A percentile compares a stretch with the other conserved stretches of the same genome.
Conservation (phyloP, 2,113 vertebrate species). For the Nettapus auritus region DNA sequence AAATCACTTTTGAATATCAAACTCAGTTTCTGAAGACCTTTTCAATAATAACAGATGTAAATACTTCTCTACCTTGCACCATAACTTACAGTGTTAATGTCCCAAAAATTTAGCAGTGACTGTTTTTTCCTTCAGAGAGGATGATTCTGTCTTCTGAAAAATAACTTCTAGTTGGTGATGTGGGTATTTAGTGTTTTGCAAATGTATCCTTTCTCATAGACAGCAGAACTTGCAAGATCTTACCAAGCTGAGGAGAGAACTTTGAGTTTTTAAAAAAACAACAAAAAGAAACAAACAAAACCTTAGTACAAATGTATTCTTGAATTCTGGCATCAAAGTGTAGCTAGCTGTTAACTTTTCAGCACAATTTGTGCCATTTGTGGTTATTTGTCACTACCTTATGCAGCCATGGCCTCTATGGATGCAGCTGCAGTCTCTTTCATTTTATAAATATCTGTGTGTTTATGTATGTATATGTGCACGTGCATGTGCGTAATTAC, state of each 20-base stretch:
- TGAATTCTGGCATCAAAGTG: not conserved
- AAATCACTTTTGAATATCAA: not conserved
- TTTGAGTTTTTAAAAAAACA: not conserved
- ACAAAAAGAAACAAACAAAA: not conserved
- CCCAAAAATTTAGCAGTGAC: not conserved
- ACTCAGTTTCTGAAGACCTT: not conserved
- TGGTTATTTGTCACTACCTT: not conserved
- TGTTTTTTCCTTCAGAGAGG: not conserved
- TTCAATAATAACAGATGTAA: not conserved
- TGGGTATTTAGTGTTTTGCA: not conserved
- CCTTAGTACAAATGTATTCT: not conserved
- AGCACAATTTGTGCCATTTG: not conserved
- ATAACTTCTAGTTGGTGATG: not conserved
- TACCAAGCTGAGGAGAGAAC: not conserved
- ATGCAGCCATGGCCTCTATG: not conserved
- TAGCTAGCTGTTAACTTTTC: not conserved
- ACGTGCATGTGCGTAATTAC: not conserved
- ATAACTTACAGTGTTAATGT: not conserved
- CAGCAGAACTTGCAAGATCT: not conserved
- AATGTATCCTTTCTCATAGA: not conserved
- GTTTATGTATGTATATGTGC: not conserved
- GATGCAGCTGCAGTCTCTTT: not conserved
- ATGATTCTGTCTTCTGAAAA: not conserved
- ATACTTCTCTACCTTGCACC: not conserved
- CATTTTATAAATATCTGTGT: not conserved